Conservation (phyloP, 1,140 invertebrate genomes). For the Anthonomus grandis region DNA sequence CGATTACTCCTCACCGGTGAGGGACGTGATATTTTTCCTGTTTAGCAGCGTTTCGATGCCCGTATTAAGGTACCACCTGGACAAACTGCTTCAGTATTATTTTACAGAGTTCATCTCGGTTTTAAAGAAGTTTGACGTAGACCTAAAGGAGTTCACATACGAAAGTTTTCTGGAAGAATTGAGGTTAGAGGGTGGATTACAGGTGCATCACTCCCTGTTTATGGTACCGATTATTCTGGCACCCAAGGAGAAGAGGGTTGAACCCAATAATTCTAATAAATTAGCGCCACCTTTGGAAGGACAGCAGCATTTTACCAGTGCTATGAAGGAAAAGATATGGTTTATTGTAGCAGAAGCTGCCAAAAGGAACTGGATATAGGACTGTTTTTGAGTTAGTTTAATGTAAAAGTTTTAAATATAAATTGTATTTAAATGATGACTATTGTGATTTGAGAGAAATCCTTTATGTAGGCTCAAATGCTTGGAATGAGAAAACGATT, state of each 20-base stretch:
- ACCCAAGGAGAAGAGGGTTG: slow-evolving; percentile 2
- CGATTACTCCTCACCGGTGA: slow-evolving; percentile 50
- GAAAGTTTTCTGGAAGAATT: slow-evolving; percentile 32
- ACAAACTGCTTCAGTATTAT: slow-evolving; percentile 53
- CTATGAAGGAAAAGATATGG: slow-evolving; percentile 18
- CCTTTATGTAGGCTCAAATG: too few relatives aligned
- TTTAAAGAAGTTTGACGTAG: slow-evolving; percentile 34
- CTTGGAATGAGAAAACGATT: too few relatives aligned
- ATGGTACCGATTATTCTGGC: slow-evolving; percentile 15
- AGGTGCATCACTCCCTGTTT: slow-evolving; percentile 11
- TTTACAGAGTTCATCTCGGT: slow-evolving; percentile 49
- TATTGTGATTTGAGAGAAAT: too few relatives aligned
- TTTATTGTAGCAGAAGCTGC: slow-evolving; percentile 15
- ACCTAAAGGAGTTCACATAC: slow-evolving; percentile 26
- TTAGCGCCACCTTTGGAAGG: background rate
- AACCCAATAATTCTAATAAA: background rate
- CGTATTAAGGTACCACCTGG: slow-evolving; percentile 46
- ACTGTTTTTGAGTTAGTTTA: too few relatives aligned
- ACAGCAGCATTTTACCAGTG: background rate
- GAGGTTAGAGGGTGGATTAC: background rate
- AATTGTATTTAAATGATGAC: too few relatives aligned
- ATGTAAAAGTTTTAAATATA: too few relatives aligned
- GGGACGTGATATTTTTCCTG: slow-evolving; percentile 58
- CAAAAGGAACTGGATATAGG: slow-evolving; percentile 18
- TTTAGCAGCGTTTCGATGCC: slow-evolving; percentile 51